Base-by-base conservation (phyloP, 2,113 vertebrate genomes). In the Zosterops japonicus region DNA sequence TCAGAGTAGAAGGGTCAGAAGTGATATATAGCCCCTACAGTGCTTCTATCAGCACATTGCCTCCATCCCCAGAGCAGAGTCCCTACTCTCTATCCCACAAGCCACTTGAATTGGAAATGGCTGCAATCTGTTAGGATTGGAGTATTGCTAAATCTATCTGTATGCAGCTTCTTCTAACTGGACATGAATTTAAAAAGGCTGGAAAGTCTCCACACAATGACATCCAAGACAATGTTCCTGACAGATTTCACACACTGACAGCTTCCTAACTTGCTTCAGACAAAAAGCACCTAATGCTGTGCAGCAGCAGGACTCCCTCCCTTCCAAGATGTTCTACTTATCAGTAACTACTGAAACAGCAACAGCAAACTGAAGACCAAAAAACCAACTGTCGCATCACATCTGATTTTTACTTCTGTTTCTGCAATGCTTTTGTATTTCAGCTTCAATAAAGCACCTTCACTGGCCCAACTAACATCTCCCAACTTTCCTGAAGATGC, bases 161-260 rank as follows among this genome's bases (percentile, higher is more conserved):
- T 24, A 4, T 9, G 24, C 36, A 72, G 61, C 20, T 78, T 39
- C 86, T 52, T 29, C 5, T 39, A 84, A n/a, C 6, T 19, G 35
- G 36, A 39, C 10, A 14, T 7, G 49, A 65, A 28, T n/a, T 71
- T 0, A 7, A 76, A 42, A 57, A 53, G 18, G 39, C 39, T 71
- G 12, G 9, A 14, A 52, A 55, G 14, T 24, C 29, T 44, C 53
- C 19, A 52, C 41, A 31, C 6, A 19, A 7, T 2, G 23, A 49
- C 15, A 25, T 14, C 46, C 1, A 1, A 24, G 29, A 35, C 11
- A 1, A 49, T 4, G 5, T 6, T 80, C 35, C 35, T 8, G 6
- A 63, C 39, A 84, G 22, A 33, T 39, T 42, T 52, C 39, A 49
- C 27, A 52, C 2, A 36, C 6, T 14, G 33, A 70, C 23, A 71